Percentiles rank a stretch among this genome's conserved stretches.
Evolutionary conservation across 2,888 invertebrate genomes (phyloP).

Genomic region (Augochlorella aurata): DNA sequence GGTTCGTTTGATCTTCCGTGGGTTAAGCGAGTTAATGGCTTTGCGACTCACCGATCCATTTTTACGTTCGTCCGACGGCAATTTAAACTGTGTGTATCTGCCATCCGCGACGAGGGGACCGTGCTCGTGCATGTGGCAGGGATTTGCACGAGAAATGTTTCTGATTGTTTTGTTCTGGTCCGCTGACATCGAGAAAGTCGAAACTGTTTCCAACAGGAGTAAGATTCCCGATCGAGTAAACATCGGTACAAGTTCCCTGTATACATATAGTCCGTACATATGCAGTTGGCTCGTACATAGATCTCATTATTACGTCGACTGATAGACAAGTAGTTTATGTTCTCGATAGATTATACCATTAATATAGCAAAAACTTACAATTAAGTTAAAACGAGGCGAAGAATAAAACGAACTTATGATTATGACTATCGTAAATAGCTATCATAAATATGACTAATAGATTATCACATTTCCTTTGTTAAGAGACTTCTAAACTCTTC

Average conservation of each 20-base stretch:
- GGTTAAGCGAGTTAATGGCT: slow-evolving; percentile 67
- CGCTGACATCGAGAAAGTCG: background rate
- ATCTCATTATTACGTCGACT: too few species aligned
- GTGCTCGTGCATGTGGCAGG: slow-evolving; percentile 20
- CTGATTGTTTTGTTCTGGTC: background rate
- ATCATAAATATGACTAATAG: too few species aligned
- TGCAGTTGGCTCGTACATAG: too few species aligned
- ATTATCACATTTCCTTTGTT: too few species aligned
- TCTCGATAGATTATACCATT: too few species aligned
- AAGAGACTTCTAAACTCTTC: too few species aligned
- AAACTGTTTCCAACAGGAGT: background rate
- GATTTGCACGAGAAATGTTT: slow-evolving; percentile 16
- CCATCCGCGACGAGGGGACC: slow-evolving; percentile 6
- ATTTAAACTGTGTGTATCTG: slow-evolving; percentile 39
- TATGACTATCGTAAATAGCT: too few species aligned
- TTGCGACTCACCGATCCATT: slow-evolving; percentile 66
- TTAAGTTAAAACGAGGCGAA: too few species aligned
- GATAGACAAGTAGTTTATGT: too few species aligned
- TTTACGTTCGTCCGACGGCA: slow-evolving; percentile 56
- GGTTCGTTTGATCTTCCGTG: slow-evolving; percentile 65
- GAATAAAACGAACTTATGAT: too few species aligned
- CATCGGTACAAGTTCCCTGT: background rate
- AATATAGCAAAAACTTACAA: too few species aligned
- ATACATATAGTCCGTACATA: too few species aligned
- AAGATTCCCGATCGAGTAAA: background rate